phyloP scores from a whole-genome alignment of 2,888 invertebrate species.

The Helobdella robusta region DNA sequence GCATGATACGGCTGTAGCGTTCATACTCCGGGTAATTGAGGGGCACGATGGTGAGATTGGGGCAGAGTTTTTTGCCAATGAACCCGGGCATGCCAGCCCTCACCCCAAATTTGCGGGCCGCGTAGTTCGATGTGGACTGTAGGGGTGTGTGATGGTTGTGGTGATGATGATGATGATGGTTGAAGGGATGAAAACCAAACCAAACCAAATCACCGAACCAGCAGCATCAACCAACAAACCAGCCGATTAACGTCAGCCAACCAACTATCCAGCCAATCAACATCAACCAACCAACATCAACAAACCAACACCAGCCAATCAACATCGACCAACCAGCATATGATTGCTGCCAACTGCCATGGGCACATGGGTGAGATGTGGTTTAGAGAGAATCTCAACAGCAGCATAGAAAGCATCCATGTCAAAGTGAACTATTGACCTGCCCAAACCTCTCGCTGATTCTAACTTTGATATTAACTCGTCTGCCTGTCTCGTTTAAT shows the following conservation, averaged over 20 bases:
- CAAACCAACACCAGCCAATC: not conserved
- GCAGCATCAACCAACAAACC: too few species aligned
- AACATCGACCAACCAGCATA: slow-evolving; percentile 52
- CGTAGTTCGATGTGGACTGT: slow-evolving; percentile 57
- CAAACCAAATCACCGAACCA: not conserved
- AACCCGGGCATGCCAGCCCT: slow-evolving; percentile 59
- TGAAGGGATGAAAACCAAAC: not conserved
- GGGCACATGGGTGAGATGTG: slow-evolving; percentile 51
- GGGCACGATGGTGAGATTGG: slow-evolving; percentile 54
- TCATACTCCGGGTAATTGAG: slow-evolving; percentile 53
- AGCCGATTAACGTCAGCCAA: not conserved
- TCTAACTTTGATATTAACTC: slow-evolving; percentile 48
- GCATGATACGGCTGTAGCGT: slow-evolving; percentile 48
- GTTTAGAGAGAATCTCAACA: slow-evolving; percentile 54
- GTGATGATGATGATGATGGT: too few species aligned
- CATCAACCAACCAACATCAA: slow-evolving; percentile 17
- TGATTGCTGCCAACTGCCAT: slow-evolving; percentile 56
- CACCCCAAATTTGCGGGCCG: slow-evolving; percentile 56
- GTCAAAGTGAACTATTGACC: slow-evolving; percentile 55
- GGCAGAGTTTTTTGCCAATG: slow-evolving; percentile 56
- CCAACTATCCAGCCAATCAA: not conserved
- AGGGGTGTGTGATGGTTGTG: too few species aligned
- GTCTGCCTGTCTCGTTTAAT: slow-evolving; percentile 49
- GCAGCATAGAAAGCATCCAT: slow-evolving; percentile 60
- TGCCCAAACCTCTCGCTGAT: slow-evolving; percentile 48